These are phyloP conservation scores for Hirundo rustica DNA, from an alignment of 2,797 vertebrate genomes.

Conservation along the genomic window DNA sequence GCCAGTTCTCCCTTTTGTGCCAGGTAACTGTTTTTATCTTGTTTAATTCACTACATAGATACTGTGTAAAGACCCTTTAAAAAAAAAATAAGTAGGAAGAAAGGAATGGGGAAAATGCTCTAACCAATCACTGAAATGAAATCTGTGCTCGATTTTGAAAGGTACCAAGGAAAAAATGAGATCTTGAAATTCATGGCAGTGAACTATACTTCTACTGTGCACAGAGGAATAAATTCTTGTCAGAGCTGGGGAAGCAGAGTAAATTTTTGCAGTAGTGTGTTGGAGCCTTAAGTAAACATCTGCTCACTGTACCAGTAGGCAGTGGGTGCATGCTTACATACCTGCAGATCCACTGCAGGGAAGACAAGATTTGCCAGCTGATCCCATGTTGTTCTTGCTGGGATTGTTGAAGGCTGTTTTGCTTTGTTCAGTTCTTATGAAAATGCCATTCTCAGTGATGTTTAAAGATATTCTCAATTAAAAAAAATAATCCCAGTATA, in stretches of 20 bases:
- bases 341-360: neutral
- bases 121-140: neutral
- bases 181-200: neutral
- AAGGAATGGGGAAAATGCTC: rapidly evolving
- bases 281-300: neutral
- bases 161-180: neutral
- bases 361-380: neutral
- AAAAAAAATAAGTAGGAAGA: neutral
- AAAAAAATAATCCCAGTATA: neutral
- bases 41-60: neutral
- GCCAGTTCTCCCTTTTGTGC: neutral
- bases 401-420: neutral
- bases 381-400: neutral
- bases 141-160: neutral
- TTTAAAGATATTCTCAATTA: neutral
- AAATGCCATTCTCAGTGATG: neutral
- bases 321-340: neutral
- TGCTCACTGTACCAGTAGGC: neutral
- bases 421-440: neutral
- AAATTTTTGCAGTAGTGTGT: neutral
- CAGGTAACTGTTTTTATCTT: neutral
- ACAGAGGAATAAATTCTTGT: neutral
- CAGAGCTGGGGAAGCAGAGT: neutral
- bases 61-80: neutral
- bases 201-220: neutral